Conservation (phyloP, 2,888 invertebrate genomes). For the Ectemnius cavifrons region DNA sequence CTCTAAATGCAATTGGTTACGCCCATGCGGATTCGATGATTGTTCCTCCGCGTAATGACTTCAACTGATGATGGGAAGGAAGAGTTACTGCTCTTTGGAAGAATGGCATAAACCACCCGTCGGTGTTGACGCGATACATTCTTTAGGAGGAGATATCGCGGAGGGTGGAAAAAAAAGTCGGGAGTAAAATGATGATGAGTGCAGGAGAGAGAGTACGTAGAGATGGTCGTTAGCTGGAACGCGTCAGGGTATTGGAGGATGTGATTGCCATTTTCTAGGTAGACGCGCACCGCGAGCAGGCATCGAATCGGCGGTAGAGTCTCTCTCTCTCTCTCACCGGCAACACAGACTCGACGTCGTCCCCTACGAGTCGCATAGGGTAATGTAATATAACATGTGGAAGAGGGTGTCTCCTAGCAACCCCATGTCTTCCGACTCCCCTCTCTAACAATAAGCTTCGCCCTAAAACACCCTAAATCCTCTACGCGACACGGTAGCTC, state of each 20-base stretch:
- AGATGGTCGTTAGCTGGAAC: conserved; percentile 14
- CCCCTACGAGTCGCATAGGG: conserved; percentile 65
- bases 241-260: conserved; percentile 41
- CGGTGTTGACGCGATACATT: no score
- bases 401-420: conserved; percentile 76
- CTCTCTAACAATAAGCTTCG: conserved; percentile 49
- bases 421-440: conserved; percentile 69
- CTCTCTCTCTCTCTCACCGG: conserved; percentile 46
- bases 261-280: conserved; percentile 44
- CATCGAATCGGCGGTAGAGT: conserved; percentile 43
- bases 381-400: conserved; percentile 76
- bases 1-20: no score
- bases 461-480: conserved; percentile 63
- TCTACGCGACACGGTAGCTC: conserved; percentile 39
- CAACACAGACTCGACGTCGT: conserved; percentile 63
- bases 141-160: no score
- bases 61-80: no score
- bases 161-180: no score
- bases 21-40: no score
- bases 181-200: not conserved
- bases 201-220: no score
- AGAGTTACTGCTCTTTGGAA: no score
- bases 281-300: conserved; percentile 46
- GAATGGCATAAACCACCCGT: no score
- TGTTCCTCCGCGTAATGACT: no score